Conservation (phyloP, 2,113 vertebrate genomes). For the Chloroceryle aenea region DNA sequence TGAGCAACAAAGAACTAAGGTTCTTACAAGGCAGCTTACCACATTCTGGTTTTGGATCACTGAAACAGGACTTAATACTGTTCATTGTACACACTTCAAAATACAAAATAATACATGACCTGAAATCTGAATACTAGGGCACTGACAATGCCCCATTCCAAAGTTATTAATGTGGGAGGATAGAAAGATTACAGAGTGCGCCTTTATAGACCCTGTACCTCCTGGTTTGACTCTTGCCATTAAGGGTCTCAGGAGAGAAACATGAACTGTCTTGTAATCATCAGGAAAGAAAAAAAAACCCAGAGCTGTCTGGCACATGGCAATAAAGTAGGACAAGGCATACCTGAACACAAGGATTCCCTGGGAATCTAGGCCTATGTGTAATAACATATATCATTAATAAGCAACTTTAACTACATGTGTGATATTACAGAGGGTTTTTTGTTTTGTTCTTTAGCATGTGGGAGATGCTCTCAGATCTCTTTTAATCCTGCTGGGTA, state of each 20-base stretch:
- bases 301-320: accelerated
- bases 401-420: neutral
- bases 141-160: neutral
- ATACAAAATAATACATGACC: neutral
- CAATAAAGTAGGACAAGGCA: accelerated
- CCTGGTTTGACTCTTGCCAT: accelerated
- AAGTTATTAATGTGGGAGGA: neutral
- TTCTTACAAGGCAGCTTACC: neutral
- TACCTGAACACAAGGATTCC: neutral
- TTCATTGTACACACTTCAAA: neutral
- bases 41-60: neutral
- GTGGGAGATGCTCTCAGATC: neutral
- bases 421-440: neutral
- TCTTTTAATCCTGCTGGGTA: neutral
- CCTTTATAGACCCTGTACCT: neutral
- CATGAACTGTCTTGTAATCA: neutral
- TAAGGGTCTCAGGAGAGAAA: neutral
- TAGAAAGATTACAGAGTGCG: neutral
- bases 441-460: neutral
- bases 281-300: neutral
- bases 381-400: neutral
- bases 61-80: neutral
- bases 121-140: neutral
- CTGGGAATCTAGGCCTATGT: neutral
- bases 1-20: neutral